These are phyloP conservation scores for Scyliorhinus canicula DNA, from an alignment of 2,797 vertebrate genomes.

Conservation along the genomic window DNA sequence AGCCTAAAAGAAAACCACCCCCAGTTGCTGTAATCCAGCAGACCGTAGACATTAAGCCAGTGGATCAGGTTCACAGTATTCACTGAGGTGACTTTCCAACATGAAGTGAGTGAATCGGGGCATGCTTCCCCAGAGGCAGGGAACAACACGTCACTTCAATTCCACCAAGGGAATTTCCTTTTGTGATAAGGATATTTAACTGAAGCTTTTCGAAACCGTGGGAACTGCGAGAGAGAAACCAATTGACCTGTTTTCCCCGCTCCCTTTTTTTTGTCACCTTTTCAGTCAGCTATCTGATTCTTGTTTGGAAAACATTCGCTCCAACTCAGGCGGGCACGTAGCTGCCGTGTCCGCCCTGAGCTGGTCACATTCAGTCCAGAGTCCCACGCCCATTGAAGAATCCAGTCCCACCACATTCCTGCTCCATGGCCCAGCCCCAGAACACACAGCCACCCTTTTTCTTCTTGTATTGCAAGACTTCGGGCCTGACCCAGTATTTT, in stretches of 20 bases:
- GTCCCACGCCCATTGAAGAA: neutral
- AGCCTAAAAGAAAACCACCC: neutral
- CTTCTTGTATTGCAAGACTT: no score
- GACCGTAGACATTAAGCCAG: no score
- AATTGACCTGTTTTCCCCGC: neutral
- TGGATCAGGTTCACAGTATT: neutral
- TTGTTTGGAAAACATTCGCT: no score
- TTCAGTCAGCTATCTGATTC: no score
- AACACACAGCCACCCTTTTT: no score
- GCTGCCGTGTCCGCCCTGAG: neutral
- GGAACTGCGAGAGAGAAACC: neutral
- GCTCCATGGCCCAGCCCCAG: no score
- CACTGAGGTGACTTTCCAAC: neutral
- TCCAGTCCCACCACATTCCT: neutral
- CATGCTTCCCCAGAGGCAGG: neutral
- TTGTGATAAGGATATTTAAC: neutral
- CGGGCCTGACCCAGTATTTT: no score
- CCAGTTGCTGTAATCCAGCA: neutral
- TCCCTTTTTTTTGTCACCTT: neutral
- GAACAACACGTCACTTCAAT: neutral
- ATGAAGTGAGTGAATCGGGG: neutral
- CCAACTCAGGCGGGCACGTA: no score
- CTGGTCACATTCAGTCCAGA: neutral
- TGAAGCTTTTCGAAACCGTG: neutral
- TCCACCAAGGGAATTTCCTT: slow-evolving; percentile 1